phyloP scores from a whole-genome alignment of 2,888 invertebrate species.

The Tanypteryx hageni region DNA sequence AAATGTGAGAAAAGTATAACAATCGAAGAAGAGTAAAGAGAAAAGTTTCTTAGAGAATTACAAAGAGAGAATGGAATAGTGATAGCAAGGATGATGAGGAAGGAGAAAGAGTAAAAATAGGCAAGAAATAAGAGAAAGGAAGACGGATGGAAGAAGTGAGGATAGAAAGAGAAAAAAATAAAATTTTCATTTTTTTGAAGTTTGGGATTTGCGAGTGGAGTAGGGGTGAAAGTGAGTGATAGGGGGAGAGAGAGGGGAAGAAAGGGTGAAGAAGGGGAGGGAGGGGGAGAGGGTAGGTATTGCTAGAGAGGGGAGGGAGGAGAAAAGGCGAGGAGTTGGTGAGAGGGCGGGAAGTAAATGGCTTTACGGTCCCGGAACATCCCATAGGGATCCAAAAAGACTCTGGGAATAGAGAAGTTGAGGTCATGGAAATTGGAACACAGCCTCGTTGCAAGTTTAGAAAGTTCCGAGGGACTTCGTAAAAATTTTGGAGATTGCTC shows the following conservation, averaged over 20 bases:
- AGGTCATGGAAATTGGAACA: slow-evolving; percentile 52
- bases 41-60: neutral
- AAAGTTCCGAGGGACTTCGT: slow-evolving; percentile 5
- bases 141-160: neutral
- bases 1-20: neutral
- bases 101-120: too few relatives aligned
- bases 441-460: slow-evolving; percentile 45
- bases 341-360: neutral
- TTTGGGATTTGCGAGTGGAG: neutral
- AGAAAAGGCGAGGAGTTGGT: neutral
- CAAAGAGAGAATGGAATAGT: neutral
- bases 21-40: neutral
- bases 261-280: neutral
- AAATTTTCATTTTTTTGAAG: neutral
- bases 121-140: neutral
- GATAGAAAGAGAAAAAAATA: neutral
- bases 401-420: neutral
- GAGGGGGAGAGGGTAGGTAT: neutral
- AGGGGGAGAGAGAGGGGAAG: neutral
- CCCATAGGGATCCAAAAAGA: neutral
- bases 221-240: neutral
- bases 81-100: neutral
- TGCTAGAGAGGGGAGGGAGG: neutral
- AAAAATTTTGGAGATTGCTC: neutral
- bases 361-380: neutral